Evolutionary conservation across 2,113 vertebrate genomes (phyloP).

Genomic region (Phaethornis superciliosus): DNA sequence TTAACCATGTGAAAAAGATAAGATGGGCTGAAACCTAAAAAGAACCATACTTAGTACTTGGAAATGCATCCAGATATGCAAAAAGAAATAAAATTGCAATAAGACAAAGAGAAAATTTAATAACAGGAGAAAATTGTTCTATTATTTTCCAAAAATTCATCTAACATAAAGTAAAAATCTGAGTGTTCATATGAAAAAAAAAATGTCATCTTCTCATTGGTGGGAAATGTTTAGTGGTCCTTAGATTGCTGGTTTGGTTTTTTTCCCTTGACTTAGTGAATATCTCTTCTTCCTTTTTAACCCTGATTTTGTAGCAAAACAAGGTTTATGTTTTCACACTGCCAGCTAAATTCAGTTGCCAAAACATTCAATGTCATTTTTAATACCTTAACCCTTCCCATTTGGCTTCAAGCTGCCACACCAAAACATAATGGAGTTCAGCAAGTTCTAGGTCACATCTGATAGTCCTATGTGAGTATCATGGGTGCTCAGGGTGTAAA

Average conservation of each 20-base stretch:
- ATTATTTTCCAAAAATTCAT: not conserved
- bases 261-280: not conserved
- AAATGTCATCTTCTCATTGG: not conserved
- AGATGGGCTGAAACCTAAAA: not conserved
- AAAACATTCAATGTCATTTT: not conserved
- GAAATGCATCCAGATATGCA: not conserved
- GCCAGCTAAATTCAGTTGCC: not conserved
- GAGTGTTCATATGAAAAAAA: rapidly evolving
- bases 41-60: not conserved
- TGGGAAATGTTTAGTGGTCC: not conserved
- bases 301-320: not conserved
- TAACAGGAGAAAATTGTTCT: not conserved
- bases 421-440: not conserved
- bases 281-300: not conserved
- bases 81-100: not conserved
- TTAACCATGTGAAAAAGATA: not conserved
- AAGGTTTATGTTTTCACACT: not conserved
- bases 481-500: not conserved
- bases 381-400: not conserved
- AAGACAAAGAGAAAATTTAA: not conserved
- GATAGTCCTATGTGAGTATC: not conserved
- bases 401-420: not conserved
- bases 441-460: not conserved
- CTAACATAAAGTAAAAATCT: not conserved
- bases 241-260: not conserved